Evolutionary conservation across 2,113 vertebrate species (phyloP).

Genomic region (Anas platyrhynchos): DNA sequence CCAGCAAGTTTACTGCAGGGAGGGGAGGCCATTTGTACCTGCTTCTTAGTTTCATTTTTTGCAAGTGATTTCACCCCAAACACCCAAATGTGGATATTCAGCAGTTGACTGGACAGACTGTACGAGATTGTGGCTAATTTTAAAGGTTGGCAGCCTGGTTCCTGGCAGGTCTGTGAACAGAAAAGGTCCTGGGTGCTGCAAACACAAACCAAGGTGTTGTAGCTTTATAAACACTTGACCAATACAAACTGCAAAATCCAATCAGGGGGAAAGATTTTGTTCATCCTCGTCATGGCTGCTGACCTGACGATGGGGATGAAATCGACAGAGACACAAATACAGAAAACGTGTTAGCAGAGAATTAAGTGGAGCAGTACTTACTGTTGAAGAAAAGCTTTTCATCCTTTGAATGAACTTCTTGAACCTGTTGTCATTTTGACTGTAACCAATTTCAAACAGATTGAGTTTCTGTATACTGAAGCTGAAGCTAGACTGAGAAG

Average conservation of each 20-base stretch:
- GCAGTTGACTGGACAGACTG: not conserved
- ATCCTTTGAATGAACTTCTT: constrained; percentile 78
- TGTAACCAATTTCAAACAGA: constrained; percentile 76
- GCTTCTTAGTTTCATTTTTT: not conserved
- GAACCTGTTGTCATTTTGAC: constrained; percentile 56
- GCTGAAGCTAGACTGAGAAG: constrained; percentile 48
- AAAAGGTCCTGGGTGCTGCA: not conserved
- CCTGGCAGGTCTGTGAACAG: not conserved
- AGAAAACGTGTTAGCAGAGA: rapidly evolving
- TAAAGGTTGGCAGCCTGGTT: not conserved
- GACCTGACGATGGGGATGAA: not conserved
- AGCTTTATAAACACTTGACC: not conserved
- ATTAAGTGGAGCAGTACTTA: constrained; percentile 71
- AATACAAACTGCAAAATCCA: not conserved
- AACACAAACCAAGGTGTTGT: not conserved
- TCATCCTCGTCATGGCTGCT: not conserved
- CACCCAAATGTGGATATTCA: not conserved
- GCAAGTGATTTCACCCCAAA: not conserved
- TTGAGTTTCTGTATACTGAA: constrained; percentile 73
- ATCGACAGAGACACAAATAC: not conserved
- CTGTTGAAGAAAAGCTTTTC: constrained; percentile 81
- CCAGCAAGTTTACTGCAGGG: not conserved
- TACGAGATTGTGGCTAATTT: not conserved
- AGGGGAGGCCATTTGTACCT: not conserved
- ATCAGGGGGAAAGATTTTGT: not conserved